Base-by-base conservation (phyloP, 1,140 invertebrate species). In the Mycetomoellerius zeteki region DNA sequence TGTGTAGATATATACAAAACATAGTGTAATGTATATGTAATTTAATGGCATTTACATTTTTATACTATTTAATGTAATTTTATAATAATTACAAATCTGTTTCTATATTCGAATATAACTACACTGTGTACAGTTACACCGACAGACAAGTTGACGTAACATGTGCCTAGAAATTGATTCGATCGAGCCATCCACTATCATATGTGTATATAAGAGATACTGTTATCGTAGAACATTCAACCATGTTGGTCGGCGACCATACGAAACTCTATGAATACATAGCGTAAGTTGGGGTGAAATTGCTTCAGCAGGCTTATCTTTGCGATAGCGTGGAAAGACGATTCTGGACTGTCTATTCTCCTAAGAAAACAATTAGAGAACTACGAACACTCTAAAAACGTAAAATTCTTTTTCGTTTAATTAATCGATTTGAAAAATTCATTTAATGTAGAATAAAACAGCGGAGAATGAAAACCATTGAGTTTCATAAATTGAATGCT, bases 251-350 rank as follows among this genome's bases (percentile, higher is more conserved):
- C 47, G 52, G 80, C 52, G 67, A 73, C 19, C 69, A 37, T 62
- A 60, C 52, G 80, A 82, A 73, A 72, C 67, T 73, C 37, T 75
- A 50, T 73, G 80, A 84, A 84, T 84, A 84, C 69, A 84, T 84
- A 84, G 19, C 19, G 12, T 75, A 75, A 60, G 80, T 60, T 50
- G n/a, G 19, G 24, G 24, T 60, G 69, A 84, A 50, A 84, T 84
- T 84, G 37, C 80, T 21, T 12, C 37, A 24, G 37, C 69, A 58
- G 52, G 52, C 52, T 72, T 82, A 82, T 72, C 71, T 85, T 85
- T 19, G 43, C 30, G 43, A 50, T 21, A 43, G 47, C 47, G 30
- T 33, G 19, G 30, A 47, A 47, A 16, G 65, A 71, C 12, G 14
- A 73, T 82, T 72, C 37, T 16, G 24, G 4, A 19, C 6, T 33